phyloP scores from a whole-genome alignment of 2,113 vertebrate genomes.

The Crocuta crocuta region DNA sequence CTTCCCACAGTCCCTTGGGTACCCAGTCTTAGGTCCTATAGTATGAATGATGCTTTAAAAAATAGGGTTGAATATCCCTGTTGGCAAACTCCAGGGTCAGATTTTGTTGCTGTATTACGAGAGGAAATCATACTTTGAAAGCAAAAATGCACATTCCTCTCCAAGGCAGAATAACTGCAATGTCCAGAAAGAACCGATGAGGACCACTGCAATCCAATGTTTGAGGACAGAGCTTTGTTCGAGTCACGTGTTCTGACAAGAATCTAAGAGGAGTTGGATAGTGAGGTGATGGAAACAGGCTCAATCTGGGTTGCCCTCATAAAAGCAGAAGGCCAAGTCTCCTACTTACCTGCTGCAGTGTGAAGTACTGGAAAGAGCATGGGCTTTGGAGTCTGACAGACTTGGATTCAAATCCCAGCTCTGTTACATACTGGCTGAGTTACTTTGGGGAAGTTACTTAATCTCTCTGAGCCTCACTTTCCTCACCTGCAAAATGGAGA shows the following conservation, averaged over 20 bases:
- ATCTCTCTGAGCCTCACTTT: constrained; percentile 74
- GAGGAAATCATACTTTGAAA: constrained; percentile 26
- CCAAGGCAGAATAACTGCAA: not conserved
- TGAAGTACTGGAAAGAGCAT: constrained; percentile 74
- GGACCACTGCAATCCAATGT: not conserved
- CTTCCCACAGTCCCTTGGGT: not conserved
- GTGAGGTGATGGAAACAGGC: constrained; percentile 21
- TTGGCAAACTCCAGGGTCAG: constrained; percentile 37
- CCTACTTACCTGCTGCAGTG: constrained; percentile 59
- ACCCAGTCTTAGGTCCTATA: not conserved
- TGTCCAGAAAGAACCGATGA: constrained; percentile 12
- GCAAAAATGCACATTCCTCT: constrained; percentile 35
- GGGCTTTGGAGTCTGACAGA: constrained; percentile 73
- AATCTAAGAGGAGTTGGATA: not conserved
- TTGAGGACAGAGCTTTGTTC: not conserved
- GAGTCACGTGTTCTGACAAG: not conserved
- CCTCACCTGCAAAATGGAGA: constrained; percentile 73
- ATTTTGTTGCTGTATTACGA: not conserved
- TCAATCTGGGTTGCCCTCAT: constrained; percentile 23
- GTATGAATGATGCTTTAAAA: constrained; percentile 25
- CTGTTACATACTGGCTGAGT: constrained; percentile 64
- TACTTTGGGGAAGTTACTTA: constrained; percentile 74
- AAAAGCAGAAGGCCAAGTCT: constrained; percentile 41
- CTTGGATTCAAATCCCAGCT: constrained; percentile 71
- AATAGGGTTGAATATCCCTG: not conserved